A percentile compares a stretch with the other conserved stretches of the same genome.
phyloP scores from a whole-genome alignment of 2,113 vertebrate genomes.

The Athene cunicularia region DNA sequence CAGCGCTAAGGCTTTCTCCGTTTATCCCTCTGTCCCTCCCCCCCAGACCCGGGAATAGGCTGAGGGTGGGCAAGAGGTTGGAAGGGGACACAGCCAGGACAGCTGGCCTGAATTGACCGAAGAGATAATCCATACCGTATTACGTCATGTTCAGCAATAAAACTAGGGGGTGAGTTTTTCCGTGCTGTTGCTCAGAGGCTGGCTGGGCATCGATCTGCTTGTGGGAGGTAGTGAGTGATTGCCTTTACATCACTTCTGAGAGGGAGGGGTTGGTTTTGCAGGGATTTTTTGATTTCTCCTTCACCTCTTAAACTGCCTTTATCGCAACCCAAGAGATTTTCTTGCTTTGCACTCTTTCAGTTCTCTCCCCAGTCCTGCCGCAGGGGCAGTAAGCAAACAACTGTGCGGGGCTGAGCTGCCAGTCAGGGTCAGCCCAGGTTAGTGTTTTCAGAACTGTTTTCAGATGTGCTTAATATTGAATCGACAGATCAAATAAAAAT shows the following conservation, averaged over 20 bases:
- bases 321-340: background rate
- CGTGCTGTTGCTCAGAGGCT: background rate
- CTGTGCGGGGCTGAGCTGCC: background rate
- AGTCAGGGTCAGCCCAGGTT: background rate
- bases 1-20: background rate
- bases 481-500: background rate
- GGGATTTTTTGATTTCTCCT: background rate
- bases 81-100: background rate
- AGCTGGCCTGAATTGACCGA: background rate
- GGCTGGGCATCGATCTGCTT: background rate
- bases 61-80: background rate
- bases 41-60: background rate
- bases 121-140: background rate
- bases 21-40: background rate
- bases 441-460: background rate
- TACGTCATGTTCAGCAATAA: background rate
- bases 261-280: background rate
- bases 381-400: rapidly evolving
- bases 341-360: background rate
- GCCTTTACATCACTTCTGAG: background rate
- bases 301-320: background rate
- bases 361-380: background rate
- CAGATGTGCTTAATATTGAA: background rate
- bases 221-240: background rate
- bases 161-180: background rate